phyloP scores from a whole-genome alignment of 2,797 vertebrate species.

The Myiotriccus ornatus region DNA sequence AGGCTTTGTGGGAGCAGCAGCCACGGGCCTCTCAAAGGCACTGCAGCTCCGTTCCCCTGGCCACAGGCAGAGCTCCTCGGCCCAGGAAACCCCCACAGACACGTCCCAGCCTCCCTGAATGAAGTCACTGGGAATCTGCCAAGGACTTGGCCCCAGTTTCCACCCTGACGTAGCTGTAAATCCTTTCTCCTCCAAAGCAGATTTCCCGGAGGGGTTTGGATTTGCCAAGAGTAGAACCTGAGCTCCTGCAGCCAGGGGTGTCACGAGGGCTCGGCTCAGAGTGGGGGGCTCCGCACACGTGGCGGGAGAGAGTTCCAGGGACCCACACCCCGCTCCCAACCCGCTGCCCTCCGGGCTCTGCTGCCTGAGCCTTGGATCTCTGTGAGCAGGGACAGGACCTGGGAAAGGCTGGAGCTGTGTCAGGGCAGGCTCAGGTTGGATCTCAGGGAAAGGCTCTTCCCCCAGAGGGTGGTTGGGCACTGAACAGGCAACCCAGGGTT shows the following conservation, averaged over 20 bases:
- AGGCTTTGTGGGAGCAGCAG: neutral
- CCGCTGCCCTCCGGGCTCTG: neutral
- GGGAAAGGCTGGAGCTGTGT: neutral
- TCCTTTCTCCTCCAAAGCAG: neutral
- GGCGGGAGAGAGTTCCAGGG: neutral
- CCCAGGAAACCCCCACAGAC: neutral
- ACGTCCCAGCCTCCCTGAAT: neutral
- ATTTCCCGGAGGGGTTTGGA: neutral
- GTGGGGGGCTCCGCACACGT: neutral
- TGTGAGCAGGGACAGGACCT: neutral
- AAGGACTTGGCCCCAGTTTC: neutral
- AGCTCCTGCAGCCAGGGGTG: neutral
- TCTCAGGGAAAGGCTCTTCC: neutral
- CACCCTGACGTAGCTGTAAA: neutral
- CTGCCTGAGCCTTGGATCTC: neutral
- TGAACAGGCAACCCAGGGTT: neutral
- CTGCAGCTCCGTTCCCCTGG: neutral
- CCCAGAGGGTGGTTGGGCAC: neutral
- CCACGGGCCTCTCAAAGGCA: neutral
- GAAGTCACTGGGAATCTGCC: neutral
- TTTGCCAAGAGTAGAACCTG: neutral
- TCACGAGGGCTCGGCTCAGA: neutral
- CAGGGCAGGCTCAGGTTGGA: neutral
- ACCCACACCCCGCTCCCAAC: accelerated
- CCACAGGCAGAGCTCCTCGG: neutral